Evolutionary conservation across 2,888 invertebrate species (phyloP), one percentile per base, ranked within the genome.

Genomic region (Oxyscelio sp.): DNA sequence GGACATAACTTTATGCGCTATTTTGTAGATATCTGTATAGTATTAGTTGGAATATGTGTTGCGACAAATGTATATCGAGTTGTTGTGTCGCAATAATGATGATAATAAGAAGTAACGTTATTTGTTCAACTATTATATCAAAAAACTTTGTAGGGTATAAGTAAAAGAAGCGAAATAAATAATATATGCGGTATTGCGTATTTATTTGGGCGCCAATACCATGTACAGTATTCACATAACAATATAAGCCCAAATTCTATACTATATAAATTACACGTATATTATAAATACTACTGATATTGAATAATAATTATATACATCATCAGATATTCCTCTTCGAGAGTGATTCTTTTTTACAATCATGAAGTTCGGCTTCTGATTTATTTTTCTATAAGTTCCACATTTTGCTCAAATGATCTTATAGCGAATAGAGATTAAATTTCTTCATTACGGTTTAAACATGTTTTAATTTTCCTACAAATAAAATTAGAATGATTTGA

Each of bases 11-110:
- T 87, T 89, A 90, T 91, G 92, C 92, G 92, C 88, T 92, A 92
- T 90, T 90, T 90, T 94, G 94, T 94, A 94, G 94, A 94, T 94
- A 94, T 88, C 90, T 94, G 94, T 94, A 94, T 93, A 93, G 93
- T 93, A 93, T 92, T 83, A 83, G 83, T 65, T 71, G 66, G 83
- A 83, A 58, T 77, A 59, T 66, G 77, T 77, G 71, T 83, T 73
- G 77, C 83, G 83, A 75, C 83, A 77, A 83, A 90, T 92, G 90
- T 92, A 91, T 92, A 90, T 89, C 90, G 89, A 90, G 90, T 92
- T 92, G 92, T 93, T 92, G 92, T 88, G 91, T 91, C 90, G 89
- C 90, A 71, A 68, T 82, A 91, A 91, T 87, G 89, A 90, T 83
- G 87, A 92, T 92, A 91, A 91, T 91, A 90, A 90, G 65, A 83